These are phyloP conservation scores for Halcyon malimbica DNA, from an alignment of 2,113 vertebrate species.

Conservation along the genomic window DNA sequence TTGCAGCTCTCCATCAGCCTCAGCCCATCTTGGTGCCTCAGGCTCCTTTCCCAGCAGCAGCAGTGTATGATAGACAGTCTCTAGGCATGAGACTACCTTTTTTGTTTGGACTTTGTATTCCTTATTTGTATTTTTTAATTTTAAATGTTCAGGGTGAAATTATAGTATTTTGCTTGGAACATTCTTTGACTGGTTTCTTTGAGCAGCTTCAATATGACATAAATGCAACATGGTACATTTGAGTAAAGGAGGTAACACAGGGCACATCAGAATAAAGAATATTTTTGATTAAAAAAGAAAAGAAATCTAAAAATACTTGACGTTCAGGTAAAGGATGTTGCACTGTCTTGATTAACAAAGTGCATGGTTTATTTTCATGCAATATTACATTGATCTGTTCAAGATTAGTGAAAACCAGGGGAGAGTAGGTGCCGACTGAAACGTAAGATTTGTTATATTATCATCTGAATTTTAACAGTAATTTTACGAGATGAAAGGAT, in stretches of 20 bases:
- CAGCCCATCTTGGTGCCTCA: not conserved
- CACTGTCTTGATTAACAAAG: not conserved
- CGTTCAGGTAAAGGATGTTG: not conserved
- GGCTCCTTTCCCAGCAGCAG: not conserved
- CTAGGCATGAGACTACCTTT: not conserved
- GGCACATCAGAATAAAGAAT: not conserved
- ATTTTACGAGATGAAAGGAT: not conserved
- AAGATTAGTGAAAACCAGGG: not conserved
- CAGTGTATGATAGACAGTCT: fast-evolving
- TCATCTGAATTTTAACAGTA: not conserved
- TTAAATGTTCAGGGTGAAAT: not conserved
- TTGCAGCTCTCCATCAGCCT: not conserved
- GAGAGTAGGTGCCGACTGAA: not conserved
- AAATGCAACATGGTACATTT: not conserved
- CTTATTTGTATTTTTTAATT: not conserved
- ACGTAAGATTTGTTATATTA: not conserved
- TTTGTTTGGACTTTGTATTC: not conserved
- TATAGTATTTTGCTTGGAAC: not conserved
- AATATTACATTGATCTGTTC: slow-evolving; percentile 22
- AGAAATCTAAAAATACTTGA: not conserved
- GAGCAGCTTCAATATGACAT: not conserved
- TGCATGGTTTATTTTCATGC: slow-evolving; percentile 42
- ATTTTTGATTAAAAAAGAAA: slow-evolving; percentile 3
- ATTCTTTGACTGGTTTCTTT: not conserved
- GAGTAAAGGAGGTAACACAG: not conserved